Conservation (phyloP, 2,888 invertebrate genomes). For the Sturmia bella region DNA sequence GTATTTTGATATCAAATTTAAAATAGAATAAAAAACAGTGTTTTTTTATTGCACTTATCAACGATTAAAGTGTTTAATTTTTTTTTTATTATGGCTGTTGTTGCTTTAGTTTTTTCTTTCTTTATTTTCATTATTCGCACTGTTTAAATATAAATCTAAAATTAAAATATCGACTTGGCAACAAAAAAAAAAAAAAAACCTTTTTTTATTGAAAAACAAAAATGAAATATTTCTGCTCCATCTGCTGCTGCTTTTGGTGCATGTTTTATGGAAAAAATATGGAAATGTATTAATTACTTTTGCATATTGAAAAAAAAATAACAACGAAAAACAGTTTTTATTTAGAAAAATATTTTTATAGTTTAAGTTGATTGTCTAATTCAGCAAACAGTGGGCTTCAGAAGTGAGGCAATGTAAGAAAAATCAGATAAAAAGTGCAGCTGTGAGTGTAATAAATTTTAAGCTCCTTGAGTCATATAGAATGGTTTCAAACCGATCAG, state of each 20-base stretch:
- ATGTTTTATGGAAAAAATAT: slow-evolving; percentile 42
- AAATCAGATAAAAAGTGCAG: no score
- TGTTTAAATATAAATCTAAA: slow-evolving; percentile 48
- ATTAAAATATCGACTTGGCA: slow-evolving; percentile 53
- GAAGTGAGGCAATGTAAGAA: no score
- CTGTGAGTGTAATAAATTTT: no score
- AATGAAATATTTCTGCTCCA: slow-evolving; percentile 26
- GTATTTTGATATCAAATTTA: slow-evolving; percentile 55
- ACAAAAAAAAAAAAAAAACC: no score
- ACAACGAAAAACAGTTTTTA: slow-evolving; percentile 15
- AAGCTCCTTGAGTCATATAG: no score
- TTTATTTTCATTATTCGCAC: slow-evolving; percentile 31
- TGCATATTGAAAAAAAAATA: slow-evolving; percentile 37
- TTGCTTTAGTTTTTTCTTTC: slow-evolving; percentile 1
- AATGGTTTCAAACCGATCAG: no score
- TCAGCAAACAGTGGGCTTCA: slow-evolving; percentile 29
- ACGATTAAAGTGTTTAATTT: slow-evolving; percentile 55
- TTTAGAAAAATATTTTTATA: slow-evolving; percentile 29
- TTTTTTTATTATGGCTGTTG: slow-evolving; percentile 27
- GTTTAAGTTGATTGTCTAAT: slow-evolving; percentile 3
- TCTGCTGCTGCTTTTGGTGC: slow-evolving; percentile 54
- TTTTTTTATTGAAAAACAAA: slow-evolving; percentile 28
- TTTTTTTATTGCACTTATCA: slow-evolving; percentile 60
- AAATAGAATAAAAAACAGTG: slow-evolving; percentile 41
- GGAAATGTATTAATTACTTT: slow-evolving; percentile 59